Conservation (phyloP, 2,888 invertebrate genomes). For the Papilio protenor region DNA sequence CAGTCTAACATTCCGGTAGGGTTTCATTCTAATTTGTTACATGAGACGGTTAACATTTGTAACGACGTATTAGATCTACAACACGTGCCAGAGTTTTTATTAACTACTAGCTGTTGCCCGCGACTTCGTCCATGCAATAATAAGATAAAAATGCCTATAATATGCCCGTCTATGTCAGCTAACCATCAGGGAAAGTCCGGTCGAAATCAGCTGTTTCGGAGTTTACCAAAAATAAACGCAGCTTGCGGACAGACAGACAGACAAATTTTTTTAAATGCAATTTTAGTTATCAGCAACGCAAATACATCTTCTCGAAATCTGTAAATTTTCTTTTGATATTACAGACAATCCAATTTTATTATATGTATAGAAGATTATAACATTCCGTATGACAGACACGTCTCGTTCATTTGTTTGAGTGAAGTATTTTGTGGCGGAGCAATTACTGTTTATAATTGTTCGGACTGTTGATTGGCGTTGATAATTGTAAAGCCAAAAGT, state of each 20-base stretch:
- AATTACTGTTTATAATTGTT: conserved; percentile 55
- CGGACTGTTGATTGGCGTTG: conserved; percentile 85
- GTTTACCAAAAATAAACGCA: too few species aligned
- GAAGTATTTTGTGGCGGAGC: conserved; percentile 29
- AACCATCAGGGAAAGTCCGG: too few species aligned
- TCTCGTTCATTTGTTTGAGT: conserved; percentile 27
- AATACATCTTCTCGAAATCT: too few species aligned
- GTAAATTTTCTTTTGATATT: too few species aligned
- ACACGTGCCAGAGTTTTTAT: not conserved
- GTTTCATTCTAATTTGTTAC: conserved; percentile 26
- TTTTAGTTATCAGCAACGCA: too few species aligned
- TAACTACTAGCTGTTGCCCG: not conserved
- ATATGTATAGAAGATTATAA: not conserved
- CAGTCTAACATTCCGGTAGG: conserved; percentile 14
- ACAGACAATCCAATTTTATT: too few species aligned
- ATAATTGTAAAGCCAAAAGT: conserved; percentile 84
- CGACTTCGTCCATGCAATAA: too few species aligned
- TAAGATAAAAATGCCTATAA: too few species aligned
- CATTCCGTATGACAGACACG: not conserved
- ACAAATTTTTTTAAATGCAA: too few species aligned
- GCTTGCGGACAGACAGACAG: too few species aligned
- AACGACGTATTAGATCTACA: not conserved
- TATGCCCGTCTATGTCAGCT: too few species aligned
- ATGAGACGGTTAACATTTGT: conserved; percentile 3
- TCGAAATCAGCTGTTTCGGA: too few species aligned